These are phyloP conservation scores for Galeopsomyia nigrocyanea DNA, from an alignment of 2,888 invertebrate genomes.

Conservation along the genomic window DNA sequence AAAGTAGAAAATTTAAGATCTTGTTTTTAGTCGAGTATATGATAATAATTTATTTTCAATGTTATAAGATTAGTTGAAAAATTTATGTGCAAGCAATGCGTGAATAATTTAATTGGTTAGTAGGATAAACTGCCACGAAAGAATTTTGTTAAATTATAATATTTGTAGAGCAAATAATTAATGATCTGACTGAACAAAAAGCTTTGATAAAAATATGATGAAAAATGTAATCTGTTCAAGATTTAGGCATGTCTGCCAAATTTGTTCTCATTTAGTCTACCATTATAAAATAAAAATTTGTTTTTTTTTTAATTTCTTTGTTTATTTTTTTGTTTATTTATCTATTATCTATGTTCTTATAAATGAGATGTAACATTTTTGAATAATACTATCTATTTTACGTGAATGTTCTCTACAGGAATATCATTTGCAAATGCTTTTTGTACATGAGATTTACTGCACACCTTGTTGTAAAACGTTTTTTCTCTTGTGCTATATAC, in stretches of 20 bases:
- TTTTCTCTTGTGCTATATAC: slow-evolving; percentile 34
- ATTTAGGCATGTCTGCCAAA: no score
- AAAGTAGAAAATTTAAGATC: slow-evolving; percentile 2
- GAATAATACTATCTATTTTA: no score
- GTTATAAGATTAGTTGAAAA: slow-evolving; percentile 12
- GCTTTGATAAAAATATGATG: background rate
- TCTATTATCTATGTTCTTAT: no score
- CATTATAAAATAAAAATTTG: no score
- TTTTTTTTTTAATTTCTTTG: no score
- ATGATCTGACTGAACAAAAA: slow-evolving; percentile 7
- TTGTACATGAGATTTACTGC: slow-evolving; percentile 17
- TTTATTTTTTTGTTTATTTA: no score
- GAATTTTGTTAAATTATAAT: slow-evolving; percentile 20
- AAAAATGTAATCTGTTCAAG: no score
- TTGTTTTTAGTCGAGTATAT: slow-evolving; percentile 15
- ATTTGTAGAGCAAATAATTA: slow-evolving; percentile 11
- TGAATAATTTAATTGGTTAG: slow-evolving; percentile 11
- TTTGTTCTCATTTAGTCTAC: no score
- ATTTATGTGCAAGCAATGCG: slow-evolving; percentile 7
- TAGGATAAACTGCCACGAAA: background rate
- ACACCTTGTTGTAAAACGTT: background rate
- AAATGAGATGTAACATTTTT: no score
- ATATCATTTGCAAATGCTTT: no score
- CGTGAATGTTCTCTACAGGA: no score
- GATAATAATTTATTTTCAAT: slow-evolving; percentile 11